Base-by-base conservation (phyloP, 2,797 vertebrate species). In the Oophaga sylvatica region DNA sequence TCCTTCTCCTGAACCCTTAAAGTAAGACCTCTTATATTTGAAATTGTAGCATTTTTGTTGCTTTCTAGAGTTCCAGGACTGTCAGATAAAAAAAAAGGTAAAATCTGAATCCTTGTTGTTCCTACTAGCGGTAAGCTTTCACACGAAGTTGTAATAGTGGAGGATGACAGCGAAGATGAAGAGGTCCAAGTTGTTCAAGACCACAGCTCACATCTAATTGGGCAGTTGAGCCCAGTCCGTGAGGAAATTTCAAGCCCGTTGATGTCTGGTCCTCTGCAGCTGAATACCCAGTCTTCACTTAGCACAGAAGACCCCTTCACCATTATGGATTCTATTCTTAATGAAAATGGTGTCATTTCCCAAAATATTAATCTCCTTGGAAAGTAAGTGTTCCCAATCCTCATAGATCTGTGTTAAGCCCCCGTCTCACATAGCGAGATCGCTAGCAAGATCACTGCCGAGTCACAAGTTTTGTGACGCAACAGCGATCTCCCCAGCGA, bases 291-390 rank as follows among this genome's bases (percentile, higher is more conserved):
- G 20, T 96, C 95, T 0, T 79, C 89, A 26, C 93, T 96, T 86
- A 96, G 93, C 87, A 91, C 95, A 82, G 98, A 99, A 92, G 98
- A 99, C 89, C 97, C 98, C 0, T 93, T 99, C 31, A 97, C 97
- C 81, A 96, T 99, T 95, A 99, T 99, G 98, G 97, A 99, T 94
- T 97, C 97, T 81, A 98, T 99, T 91, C 94, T 99, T 83, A 98
- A 91, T 53, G 98, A 99, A 89, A 98, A 95, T 15, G 96, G 95
- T 77, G 96, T 96, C 0, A 96, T 97, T 90, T 97, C 96, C 63
- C 97, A 97, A 91, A 98, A 98, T 89, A 98, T 99, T 90, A 99
- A 96, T 92, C 96, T 99, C 71, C 94, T 99, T 92, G 98, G 98
- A 87, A 99, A 98, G 98, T 99, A 92, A 95, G 98, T 78, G 3